Evolutionary conservation across 2,797 vertebrate genomes (phyloP).

Genomic region (Anableps anableps): DNA sequence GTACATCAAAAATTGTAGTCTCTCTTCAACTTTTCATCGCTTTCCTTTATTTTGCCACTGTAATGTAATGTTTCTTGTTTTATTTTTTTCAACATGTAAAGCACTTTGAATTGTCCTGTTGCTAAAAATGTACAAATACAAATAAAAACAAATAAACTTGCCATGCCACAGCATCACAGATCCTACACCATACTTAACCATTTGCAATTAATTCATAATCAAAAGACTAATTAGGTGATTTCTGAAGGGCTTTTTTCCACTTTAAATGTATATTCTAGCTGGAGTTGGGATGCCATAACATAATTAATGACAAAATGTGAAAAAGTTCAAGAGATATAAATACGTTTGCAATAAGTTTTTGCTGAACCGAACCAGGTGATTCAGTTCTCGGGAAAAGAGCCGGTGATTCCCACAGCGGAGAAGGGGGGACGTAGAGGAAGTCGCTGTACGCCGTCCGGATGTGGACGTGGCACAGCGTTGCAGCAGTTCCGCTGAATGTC

Average conservation of each 20-base stretch:
- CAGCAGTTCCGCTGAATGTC: constrained; percentile 84
- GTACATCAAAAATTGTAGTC: no score
- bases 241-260: background rate
- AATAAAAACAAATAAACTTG: background rate
- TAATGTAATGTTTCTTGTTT: no score
- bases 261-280: background rate
- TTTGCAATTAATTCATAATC: background rate
- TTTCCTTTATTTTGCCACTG: no score
- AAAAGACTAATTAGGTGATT: no score
- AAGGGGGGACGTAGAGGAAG: constrained; percentile 38
- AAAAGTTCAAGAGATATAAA: background rate
- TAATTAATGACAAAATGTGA: background rate
- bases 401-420: background rate
- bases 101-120: background rate
- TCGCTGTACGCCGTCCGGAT: constrained; percentile 69
- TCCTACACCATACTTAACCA: background rate
- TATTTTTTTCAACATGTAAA: no score
- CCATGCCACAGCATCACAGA: background rate
- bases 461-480: constrained; percentile 85
- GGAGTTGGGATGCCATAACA: background rate
- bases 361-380: background rate
- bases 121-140: background rate
- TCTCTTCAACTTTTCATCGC: no score
- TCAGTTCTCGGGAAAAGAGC: background rate
- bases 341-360: no score